phyloP scores from a whole-genome alignment of 1,140 invertebrate species.

The Panulirus ornatus region DNA sequence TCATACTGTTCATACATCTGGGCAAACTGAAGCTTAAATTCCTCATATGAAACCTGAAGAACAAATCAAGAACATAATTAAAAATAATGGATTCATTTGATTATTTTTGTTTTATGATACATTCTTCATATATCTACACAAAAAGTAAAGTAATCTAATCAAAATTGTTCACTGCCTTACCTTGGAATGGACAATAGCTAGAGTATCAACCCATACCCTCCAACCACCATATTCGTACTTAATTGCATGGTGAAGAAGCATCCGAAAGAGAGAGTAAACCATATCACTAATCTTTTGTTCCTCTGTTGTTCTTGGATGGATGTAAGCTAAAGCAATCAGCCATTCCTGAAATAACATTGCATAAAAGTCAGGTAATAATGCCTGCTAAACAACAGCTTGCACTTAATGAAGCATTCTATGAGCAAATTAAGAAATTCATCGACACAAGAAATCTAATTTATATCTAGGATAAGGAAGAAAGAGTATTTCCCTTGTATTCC shows the following conservation, averaged over 20 bases:
- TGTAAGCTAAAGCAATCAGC: conserved; percentile 98
- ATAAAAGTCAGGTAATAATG: no score
- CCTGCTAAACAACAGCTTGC: no score
- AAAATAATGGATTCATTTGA: not conserved
- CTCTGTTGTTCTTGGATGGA: conserved; percentile 96
- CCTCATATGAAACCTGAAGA: conserved; percentile 93
- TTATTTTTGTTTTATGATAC: not conserved
- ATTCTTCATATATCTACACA: no score
- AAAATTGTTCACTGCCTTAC: conserved; percentile 81
- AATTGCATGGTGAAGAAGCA: conserved; percentile 98
- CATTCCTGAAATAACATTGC: conserved; percentile 87
- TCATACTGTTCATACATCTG: conserved; percentile 99
- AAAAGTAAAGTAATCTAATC: not conserved
- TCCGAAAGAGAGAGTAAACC: conserved; percentile 97
- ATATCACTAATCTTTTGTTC: conserved; percentile 98
- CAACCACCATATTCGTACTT: conserved; percentile 99
- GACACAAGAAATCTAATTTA: no score
- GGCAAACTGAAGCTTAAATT: conserved; percentile 96
- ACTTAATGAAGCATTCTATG: no score
- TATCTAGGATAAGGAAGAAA: no score
- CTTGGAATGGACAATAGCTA: conserved; percentile 99
- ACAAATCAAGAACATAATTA: not conserved
- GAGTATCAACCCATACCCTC: conserved; percentile 99
- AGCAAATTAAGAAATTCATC: no score
- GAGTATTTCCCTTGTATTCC: no score